Evolutionary conservation across 2,113 vertebrate genomes (phyloP), one percentile per base, ranked within the genome.

Genomic region (Xenus cinereus): DNA sequence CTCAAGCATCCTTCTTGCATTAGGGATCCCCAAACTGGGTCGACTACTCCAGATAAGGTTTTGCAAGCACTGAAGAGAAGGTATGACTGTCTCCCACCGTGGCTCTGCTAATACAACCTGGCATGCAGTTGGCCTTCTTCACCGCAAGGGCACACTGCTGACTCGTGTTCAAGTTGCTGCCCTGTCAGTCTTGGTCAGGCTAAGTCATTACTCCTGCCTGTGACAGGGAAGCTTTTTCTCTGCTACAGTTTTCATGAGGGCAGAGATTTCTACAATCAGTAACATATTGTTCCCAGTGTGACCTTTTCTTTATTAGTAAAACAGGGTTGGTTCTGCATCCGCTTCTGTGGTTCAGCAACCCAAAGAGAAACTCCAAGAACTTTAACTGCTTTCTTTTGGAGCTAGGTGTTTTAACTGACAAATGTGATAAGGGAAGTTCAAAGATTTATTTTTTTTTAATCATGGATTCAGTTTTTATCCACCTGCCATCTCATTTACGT

Each of bases 131-230:
- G 87, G 81, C 13, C 1, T 0, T 2, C 73, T 41, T 5, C 35
- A 41, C 95, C 69, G 7, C 60, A 74, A 87, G 84, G 90, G 90
- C 92, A 89, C 87, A 91, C 89, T 79, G 83, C 82, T 20, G 32
- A 43, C 62, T 15, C 51, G 6, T 0, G 24, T 9, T 45, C 46
- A 27, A 8, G 32, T 6, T 19, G 15, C 80, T 37, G 26, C 19
- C 14, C 57, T 19, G 41, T 2, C 74, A 16, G 14, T 7, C 37
- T 35, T 13, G 19, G 20, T 10, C 69, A 71, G 79, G 16, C 6
- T 15, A 60, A 77, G 39, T 6, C 46, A n/a, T 14, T 8, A 50
- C 18, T 84, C 48, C 68, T 7, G 53, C 17, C 63, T 18, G 32
- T 4, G 1, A 56, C 39, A 22, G 32, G 17, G 17, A 12, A 64